These are phyloP conservation scores for Gymnoscelis rufifasciata DNA, from an alignment of 2,888 invertebrate species.

Conservation along the genomic window DNA sequence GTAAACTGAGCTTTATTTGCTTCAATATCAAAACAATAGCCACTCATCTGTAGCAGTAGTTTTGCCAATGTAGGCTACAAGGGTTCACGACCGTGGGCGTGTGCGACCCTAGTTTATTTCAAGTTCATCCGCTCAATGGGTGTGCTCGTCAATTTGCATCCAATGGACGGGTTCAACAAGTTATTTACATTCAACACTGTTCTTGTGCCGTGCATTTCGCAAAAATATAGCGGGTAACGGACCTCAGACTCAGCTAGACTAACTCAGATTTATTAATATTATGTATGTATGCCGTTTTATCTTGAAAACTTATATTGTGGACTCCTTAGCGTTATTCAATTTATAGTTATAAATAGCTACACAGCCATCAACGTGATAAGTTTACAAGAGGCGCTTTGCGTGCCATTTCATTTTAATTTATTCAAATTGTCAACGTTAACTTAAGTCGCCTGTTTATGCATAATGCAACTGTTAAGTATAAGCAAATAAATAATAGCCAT, in stretches of 20 bases:
- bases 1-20: conserved; percentile 15
- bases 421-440: conserved; percentile 25
- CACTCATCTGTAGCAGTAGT: conserved; percentile 14
- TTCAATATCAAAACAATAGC: conserved; percentile 22
- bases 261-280: conserved; percentile 24
- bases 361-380: not conserved
- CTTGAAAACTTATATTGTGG: conserved; percentile 1
- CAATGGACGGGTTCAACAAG: conserved; percentile 33
- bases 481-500: conserved; percentile 36
- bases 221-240: conserved; percentile 17
- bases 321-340: conserved; percentile 4
- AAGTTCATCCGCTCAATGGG: conserved; percentile 46
- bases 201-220: conserved; percentile 17
- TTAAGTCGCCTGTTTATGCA: conserved; percentile 37
- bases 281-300: conserved; percentile 18
- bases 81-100: conserved; percentile 54
- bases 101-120: conserved; percentile 53
- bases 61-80: conserved; percentile 23
- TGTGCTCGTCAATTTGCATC: conserved; percentile 53
- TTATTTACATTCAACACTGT: conserved; percentile 26
- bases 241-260: conserved; percentile 11
- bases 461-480: conserved; percentile 39
- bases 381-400: not conserved
- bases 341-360: conserved; percentile 5
- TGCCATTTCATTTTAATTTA: conserved; percentile 20